Conservation (phyloP, 37 sponge, comb jelly and placozoan genomes). For the Hexactinellida sp. region DNA sequence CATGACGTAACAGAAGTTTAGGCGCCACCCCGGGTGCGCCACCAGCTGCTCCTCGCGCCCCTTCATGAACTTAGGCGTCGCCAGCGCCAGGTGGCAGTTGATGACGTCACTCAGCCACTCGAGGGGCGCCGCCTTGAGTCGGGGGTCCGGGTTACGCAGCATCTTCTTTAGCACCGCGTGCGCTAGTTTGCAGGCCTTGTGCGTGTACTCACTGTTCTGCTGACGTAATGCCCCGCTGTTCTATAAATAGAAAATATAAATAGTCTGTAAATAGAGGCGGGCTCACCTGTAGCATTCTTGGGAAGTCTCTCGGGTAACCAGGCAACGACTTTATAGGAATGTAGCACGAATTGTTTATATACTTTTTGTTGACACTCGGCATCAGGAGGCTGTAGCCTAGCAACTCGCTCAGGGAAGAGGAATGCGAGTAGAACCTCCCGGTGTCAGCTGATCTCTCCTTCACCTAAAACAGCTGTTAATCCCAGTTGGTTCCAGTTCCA, state of each 20-base stretch:
- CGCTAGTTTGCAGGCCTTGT: not conserved
- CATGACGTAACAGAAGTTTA: conserved; percentile 68
- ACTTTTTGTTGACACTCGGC: not conserved
- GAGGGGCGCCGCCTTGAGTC: not conserved
- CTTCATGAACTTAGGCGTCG: not conserved
- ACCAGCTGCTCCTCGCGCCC: not conserved
- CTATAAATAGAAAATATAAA: not conserved
- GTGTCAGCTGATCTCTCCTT: not conserved
- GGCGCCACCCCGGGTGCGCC: not conserved
- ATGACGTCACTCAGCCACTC: not conserved
- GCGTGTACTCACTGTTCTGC: conserved; percentile 7
- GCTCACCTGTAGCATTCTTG: not conserved
- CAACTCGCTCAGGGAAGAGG: not conserved
- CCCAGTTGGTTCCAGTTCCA: not conserved
- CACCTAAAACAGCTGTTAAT: not conserved
- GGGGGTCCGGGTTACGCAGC: not conserved
- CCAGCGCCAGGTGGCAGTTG: not conserved
- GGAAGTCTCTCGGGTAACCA: not conserved
- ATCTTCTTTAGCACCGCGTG: not conserved
- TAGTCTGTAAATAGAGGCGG: too few species aligned
- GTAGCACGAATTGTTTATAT: not conserved
- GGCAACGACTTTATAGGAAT: not conserved
- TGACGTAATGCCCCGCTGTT: not conserved
- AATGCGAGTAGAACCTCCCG: not conserved
- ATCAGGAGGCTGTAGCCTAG: not conserved